Base-by-base conservation (phyloP, 2,888 invertebrate species). In the Lacanobia oleracea region DNA sequence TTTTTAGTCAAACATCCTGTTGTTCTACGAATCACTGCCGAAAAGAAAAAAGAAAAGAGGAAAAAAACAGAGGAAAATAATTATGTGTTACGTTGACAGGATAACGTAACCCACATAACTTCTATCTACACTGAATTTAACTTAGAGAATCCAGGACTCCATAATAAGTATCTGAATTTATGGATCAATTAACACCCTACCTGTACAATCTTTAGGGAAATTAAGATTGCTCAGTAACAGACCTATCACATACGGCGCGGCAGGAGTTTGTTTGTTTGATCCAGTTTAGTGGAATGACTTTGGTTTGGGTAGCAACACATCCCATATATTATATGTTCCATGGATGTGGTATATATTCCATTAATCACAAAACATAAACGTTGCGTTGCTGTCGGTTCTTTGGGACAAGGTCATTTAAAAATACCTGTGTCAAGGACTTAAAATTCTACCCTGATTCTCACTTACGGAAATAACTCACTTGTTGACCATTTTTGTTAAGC, bases 211-310 rank as follows among this genome's bases (percentile, higher is more conserved):
- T 61, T n/a, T 27, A 27, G 64, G 45, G 61, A 71, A 71, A 71
- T 56, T 43, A 59, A 43, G 23, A 60, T 59, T 75, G 56, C 3
- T 43, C 54, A 75, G 43, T 48, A 23, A 75, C 53, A 18, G 14
- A n/a, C 33, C 50, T 53, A 6, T 56, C 21, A 12, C 7, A 2
- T 18, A 33, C 2, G 21, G 18, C n/a, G 12, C 2, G 21, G 18
- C n/a, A 10, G 21, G 18, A 60, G 12, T 54, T 23, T 14, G 16
- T 56, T 65, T 64, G 72, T 71, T 64, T 77, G 64, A 51, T 61
- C 64, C 59, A 61, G 59, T 68, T 74, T 63, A 37, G 21, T 57
- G n/a, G 27, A 23, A 14, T 9, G 21, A 10, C 21, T n/a, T n/a
- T 23, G 14, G 51, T 53, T 48, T 59, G 18, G 53, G 10, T 18